phyloP scores from a whole-genome alignment of 2,113 vertebrate species.

The Petromus typicus region DNA sequence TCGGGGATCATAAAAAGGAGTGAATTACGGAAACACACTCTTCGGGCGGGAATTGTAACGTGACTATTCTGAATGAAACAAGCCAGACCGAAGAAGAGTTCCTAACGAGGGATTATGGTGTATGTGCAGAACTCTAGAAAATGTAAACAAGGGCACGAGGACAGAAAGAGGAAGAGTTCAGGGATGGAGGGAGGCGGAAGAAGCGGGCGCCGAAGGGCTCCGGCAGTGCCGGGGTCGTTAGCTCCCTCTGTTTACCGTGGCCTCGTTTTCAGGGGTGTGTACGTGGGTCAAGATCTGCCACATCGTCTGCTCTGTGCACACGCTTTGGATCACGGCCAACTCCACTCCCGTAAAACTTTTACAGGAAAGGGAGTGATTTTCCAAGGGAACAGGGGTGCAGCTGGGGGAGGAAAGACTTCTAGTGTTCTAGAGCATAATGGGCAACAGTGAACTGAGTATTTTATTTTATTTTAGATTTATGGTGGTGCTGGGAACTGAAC shows the following conservation, averaged over 20 bases:
- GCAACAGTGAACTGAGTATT: background rate
- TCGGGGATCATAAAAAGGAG: background rate
- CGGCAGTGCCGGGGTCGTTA: rapidly evolving
- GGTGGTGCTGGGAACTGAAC: background rate
- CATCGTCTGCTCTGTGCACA: background rate
- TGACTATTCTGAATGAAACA: background rate
- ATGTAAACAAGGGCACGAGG: background rate
- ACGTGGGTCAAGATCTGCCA: background rate
- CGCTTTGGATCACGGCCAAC: too few relatives aligned
- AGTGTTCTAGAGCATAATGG: rapidly evolving
- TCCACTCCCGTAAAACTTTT: background rate
- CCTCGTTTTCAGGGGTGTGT: background rate
- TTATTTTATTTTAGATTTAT: background rate
- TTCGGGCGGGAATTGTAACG: background rate
- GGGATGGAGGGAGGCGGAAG: background rate
- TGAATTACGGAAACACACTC: rapidly evolving
- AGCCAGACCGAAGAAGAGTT: background rate
- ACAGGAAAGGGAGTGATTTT: background rate
- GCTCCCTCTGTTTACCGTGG: too few relatives aligned
- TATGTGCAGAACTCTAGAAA: background rate
- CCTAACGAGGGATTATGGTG: rapidly evolving
- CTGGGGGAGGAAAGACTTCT: background rate
- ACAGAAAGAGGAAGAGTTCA: background rate
- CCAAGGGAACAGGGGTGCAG: background rate
- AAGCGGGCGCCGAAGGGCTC: background rate